Evolutionary conservation across 2,888 invertebrate genomes (phyloP).

Genomic region (Lissonota sp.): DNA sequence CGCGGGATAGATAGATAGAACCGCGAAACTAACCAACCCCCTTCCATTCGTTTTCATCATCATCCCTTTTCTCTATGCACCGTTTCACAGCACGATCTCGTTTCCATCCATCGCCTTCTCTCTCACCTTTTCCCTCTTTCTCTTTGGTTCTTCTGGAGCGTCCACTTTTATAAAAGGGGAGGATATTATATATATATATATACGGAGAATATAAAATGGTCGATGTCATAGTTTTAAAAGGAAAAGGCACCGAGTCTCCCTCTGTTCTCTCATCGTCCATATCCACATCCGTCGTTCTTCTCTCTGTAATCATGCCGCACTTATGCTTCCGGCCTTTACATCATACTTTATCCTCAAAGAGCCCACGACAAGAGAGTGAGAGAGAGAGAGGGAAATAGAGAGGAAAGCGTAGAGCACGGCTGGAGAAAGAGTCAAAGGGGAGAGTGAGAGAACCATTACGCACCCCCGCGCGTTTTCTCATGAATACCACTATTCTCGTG

Average conservation of each 20-base stretch:
- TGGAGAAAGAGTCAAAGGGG: neutral
- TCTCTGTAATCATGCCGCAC: slow-evolving; percentile 73
- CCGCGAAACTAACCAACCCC: slow-evolving; percentile 20
- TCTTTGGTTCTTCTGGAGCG: slow-evolving; percentile 46
- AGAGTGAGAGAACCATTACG: slow-evolving; percentile 42
- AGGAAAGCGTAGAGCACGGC: neutral
- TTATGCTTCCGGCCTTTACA: slow-evolving; percentile 72
- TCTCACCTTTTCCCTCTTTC: slow-evolving; percentile 61
- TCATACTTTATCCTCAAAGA: slow-evolving; percentile 69
- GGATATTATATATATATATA: slow-evolving; percentile 9
- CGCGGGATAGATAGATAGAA: slow-evolving; percentile 20
- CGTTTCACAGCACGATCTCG: no score
- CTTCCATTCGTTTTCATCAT: slow-evolving; percentile 49
- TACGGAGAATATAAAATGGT: neutral
- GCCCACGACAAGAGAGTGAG: slow-evolving; percentile 33
- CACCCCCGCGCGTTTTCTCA: slow-evolving; percentile 4
- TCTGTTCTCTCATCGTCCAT: slow-evolving; percentile 12
- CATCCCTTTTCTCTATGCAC: slow-evolving; percentile 7
- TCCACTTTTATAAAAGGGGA: slow-evolving; percentile 30
- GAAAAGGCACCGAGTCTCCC: slow-evolving; percentile 45
- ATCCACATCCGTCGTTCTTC: slow-evolving; percentile 50
- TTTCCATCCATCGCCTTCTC: neutral
- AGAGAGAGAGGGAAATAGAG: slow-evolving; percentile 31
- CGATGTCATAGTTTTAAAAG: slow-evolving; percentile 33
- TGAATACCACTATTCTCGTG: slow-evolving; percentile 45